Conservation (phyloP, 2,888 invertebrate species). For the Rhamnusium bicolor region DNA sequence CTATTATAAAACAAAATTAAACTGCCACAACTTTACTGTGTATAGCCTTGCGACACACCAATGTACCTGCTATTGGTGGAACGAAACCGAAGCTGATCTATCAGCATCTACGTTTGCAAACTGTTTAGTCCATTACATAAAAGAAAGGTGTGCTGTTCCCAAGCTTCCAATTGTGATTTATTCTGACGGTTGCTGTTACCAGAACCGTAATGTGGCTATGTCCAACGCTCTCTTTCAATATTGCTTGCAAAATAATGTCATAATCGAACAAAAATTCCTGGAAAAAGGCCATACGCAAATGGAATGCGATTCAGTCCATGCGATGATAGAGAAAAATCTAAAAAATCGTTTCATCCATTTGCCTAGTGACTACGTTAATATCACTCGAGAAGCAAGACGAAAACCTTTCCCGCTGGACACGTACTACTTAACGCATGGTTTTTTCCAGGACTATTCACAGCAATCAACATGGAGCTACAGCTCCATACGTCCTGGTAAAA, state of each 20-base stretch:
- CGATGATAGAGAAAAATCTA: constrained; percentile 51
- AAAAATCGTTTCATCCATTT: constrained; percentile 38
- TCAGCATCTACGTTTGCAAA: constrained; percentile 19
- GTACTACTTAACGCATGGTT: constrained; percentile 43
- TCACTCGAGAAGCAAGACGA: constrained; percentile 44
- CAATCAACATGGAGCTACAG: background rate
- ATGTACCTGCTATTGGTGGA: constrained; percentile 12
- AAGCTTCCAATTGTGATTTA: constrained; percentile 21
- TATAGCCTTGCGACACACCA: constrained; percentile 16
- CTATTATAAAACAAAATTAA: constrained; percentile 40
- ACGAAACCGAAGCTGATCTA: constrained; percentile 20
- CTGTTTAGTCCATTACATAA: constrained; percentile 5
- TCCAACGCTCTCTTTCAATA: constrained; percentile 54
- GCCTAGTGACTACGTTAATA: constrained; percentile 47
- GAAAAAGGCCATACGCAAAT: constrained; percentile 59
- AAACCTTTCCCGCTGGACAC: constrained; percentile 48
- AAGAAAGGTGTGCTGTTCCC: constrained; percentile 4
- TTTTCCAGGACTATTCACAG: constrained; percentile 40
- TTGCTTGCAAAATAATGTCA: constrained; percentile 39
- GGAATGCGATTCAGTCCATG: constrained; percentile 57
- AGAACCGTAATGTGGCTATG: constrained; percentile 45
- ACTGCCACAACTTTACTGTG: constrained; percentile 20
- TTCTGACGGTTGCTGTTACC: constrained; percentile 37
- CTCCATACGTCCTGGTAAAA: constrained; percentile 11
- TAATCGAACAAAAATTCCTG: constrained; percentile 57